Base-by-base conservation (phyloP, 2,888 invertebrate species). In the Epistrophe grossulariae region DNA sequence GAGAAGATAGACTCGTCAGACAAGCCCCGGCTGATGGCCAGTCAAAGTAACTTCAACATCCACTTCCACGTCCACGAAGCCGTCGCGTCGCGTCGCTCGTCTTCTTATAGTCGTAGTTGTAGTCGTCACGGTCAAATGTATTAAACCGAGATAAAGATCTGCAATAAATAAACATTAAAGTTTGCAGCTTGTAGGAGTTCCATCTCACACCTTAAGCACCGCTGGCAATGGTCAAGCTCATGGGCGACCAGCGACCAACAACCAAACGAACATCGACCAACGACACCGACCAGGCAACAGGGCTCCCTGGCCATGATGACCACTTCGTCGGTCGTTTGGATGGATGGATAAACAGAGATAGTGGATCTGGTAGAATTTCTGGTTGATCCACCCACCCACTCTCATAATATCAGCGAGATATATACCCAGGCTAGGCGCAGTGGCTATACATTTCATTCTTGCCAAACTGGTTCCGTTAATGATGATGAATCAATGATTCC, bases 401-500 rank as follows among this genome's bases (percentile, higher is more conserved):
- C 79, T 31, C 31, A 31, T 24, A 52, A 31, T 24, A 52, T 71
- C 45, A n/a, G 48, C 35, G 52, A 17, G 0, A 31, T 31, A 7
- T 5, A 35, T 28, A 48, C 19, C n/a, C 35, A 68, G 45, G 50
- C 38, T n/a, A 28, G 45, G 45, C 45, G 28, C 64, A 48, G 64
- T 60, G 73, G 38, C 17, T 60, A 48, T 60, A 72, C 48, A 45
- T 59, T 68, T 72, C 77, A 59, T 81, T 73, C 71, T 60, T 52
- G 48, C 72, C 70, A 79, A 87, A 87, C 87, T 74, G 83, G 87
- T 87, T 83, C 74, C 19, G 72, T 79, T 87, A 83, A 87, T 87
- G 87, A 87, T 87, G 87, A 87, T 87, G 87, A 87, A 83, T 87
- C 87, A 87, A 87, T 87, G 87, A 87, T 72, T 87, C 79, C 72